Conservation (phyloP, 2,113 vertebrate species). For the Nothoprocta pentlandii region DNA sequence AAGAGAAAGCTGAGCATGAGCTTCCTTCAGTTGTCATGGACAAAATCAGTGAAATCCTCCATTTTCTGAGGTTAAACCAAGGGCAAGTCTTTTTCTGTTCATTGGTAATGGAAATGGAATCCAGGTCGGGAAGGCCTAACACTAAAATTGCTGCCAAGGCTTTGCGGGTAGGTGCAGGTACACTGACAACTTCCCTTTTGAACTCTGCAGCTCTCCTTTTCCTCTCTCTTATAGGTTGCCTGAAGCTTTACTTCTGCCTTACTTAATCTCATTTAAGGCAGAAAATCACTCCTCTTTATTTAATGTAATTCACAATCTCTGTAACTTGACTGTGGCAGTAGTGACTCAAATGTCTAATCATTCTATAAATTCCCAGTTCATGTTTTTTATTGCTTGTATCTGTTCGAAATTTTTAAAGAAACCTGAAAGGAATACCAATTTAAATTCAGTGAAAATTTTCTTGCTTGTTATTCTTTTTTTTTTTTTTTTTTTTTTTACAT, state of each 20-base stretch:
- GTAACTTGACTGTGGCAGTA: neutral
- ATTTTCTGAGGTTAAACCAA: neutral
- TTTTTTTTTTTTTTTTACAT: neutral
- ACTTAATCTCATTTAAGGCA: neutral
- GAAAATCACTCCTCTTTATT: neutral
- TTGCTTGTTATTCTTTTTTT: too few relatives aligned
- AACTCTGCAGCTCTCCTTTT: neutral
- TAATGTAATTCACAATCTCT: neutral
- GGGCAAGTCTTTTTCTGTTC: neutral
- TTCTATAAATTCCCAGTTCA: neutral
- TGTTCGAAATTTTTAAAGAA: neutral
- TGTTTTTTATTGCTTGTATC: neutral
- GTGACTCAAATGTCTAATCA: neutral
- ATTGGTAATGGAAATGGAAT: neutral
- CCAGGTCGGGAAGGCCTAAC: neutral
- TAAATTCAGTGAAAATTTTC: neutral
- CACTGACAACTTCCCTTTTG: neutral
- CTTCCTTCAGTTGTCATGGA: fast-evolving
- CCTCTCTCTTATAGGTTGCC: neutral
- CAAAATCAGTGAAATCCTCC: neutral
- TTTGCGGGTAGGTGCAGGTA: neutral
- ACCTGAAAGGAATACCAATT: neutral
- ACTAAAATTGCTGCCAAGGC: neutral
- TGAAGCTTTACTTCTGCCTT: neutral
- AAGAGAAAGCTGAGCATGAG: neutral